Percentiles rank a stretch among this genome's conserved stretches.
Conservation (phyloP, 1,140 invertebrate species). For the Macrobrachium rosenbergii region DNA sequence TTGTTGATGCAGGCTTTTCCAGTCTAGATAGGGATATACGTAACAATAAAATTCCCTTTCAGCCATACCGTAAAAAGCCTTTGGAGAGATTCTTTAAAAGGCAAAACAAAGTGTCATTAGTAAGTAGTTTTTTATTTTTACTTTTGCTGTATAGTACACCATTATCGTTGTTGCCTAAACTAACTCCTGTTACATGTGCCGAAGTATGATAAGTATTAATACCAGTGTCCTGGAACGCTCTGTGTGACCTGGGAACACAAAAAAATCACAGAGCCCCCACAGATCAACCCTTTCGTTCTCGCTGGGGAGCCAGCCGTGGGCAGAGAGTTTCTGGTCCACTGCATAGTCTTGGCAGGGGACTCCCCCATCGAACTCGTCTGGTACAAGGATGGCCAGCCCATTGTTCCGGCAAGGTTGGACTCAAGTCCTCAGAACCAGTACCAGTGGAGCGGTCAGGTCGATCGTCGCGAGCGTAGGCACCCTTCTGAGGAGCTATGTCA, state of each 20-base stretch:
- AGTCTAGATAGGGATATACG: neutral
- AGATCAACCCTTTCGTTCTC: conserved; percentile 63
- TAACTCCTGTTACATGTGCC: no score
- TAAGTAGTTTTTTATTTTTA: conserved; percentile 7
- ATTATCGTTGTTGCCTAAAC: no score
- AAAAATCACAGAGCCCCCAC: conserved; percentile 54
- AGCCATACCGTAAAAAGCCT: neutral
- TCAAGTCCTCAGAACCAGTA: conserved; percentile 37
- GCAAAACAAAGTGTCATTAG: neutral
- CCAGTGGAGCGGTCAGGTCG: conserved; percentile 20
- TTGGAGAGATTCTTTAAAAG: neutral
- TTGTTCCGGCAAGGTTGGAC: conserved; percentile 47
- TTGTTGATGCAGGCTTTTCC: neutral
- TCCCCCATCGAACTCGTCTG: conserved; percentile 65
- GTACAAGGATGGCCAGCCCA: conserved; percentile 56
- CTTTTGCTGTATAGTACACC: neutral
- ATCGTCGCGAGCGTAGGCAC: conserved; percentile 30
- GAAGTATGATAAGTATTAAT: neutral
- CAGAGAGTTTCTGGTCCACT: conserved; percentile 53
- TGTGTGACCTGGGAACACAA: neutral
- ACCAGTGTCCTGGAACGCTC: conserved; percentile 1
- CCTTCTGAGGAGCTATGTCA: conserved; percentile 33
- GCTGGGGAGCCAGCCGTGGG: conserved; percentile 57
- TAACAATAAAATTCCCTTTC: neutral
- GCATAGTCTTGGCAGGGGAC: conserved; percentile 61